Evolutionary conservation across 2,797 vertebrate species (phyloP).

Genomic region (Myiotriccus ornatus): DNA sequence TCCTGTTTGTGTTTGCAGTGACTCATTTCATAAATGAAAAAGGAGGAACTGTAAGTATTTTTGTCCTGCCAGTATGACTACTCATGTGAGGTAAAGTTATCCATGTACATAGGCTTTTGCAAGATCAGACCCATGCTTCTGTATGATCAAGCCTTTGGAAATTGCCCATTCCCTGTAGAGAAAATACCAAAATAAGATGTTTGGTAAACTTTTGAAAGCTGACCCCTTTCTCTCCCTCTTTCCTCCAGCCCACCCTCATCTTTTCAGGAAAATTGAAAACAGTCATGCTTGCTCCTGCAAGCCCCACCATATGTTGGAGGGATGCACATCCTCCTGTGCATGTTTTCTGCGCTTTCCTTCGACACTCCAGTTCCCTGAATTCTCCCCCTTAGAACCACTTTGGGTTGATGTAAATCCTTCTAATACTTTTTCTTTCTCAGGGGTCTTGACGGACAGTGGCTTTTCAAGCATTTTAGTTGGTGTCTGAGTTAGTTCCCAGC

Average conservation of each 20-base stretch:
- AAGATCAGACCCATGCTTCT: not conserved
- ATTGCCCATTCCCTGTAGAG: not conserved
- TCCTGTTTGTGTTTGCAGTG: not conserved
- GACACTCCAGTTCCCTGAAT: not conserved
- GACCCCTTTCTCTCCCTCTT: not conserved
- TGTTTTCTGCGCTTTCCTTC: not conserved
- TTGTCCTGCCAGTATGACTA: not conserved
- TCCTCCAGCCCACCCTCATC: not conserved
- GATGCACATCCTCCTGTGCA: not conserved
- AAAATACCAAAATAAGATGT: not conserved
- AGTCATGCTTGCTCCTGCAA: not conserved
- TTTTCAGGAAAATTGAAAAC: slow-evolving; percentile 27
- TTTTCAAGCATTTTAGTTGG: not conserved
- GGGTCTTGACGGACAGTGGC: not conserved
- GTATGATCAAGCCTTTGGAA: slow-evolving; percentile 9
- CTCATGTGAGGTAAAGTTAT: not conserved
- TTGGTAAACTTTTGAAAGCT: slow-evolving; percentile 15
- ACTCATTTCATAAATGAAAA: not conserved
- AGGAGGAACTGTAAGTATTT: slow-evolving; percentile 36
- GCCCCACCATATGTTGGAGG: not conserved
- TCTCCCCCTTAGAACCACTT: not conserved
- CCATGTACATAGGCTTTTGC: not conserved
- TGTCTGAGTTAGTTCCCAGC: not conserved
- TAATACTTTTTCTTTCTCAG: not conserved
- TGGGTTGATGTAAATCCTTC: not conserved